Evolutionary conservation across 2,797 vertebrate genomes (phyloP), one percentile per base, ranked within the genome.

Genomic region (Semotilus atromaculatus): DNA sequence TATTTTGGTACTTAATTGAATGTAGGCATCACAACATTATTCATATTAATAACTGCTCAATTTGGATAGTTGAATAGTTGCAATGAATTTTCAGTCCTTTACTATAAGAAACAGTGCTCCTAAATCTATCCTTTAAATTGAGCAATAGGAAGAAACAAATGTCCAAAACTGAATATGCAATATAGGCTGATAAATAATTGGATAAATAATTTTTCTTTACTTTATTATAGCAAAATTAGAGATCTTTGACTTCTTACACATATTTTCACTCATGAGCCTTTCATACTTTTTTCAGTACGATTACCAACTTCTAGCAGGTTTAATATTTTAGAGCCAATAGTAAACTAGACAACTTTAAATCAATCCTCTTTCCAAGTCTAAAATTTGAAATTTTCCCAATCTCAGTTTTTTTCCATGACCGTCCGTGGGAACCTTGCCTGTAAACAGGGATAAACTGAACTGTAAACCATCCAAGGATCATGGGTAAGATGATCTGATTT

Each of bases 361-460:
- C 38, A 8, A 7, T 5, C 7, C 23, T 26, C 43, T 45, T 26
- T 71, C n/a, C n/a, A 72, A 45, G 70, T 29, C 23, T 70, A 40
- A 26, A 40, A n/a, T 13, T n/a, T 6, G 10, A 62, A 26, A 16
- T 62, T 64, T 29, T 48, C 71, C 26, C 29, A 19, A 71, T 43
- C 68, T 16, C 14, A 51, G 1, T 23, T 55, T 58, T 36, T 75
- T 38, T 36, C 48, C 36, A 40, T 26, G n/a, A 40, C 23, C 1
- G 0, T 77, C 34, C 0, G 1, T 77, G 53, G 14, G 14, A 77
- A 40, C 74, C 14, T 60, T 60, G 74, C n/a, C 34, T 26, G 53
- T 60, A 77, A 60, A 58, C 34, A 10, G 23, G 34, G 34, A 77
- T 77, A 77, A 62, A 77, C 75, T 60, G 36, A 81, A 60, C 34